These are phyloP conservation scores for Osmerus mordax DNA, from an alignment of 2,113 vertebrate species.

Conservation along the genomic window DNA sequence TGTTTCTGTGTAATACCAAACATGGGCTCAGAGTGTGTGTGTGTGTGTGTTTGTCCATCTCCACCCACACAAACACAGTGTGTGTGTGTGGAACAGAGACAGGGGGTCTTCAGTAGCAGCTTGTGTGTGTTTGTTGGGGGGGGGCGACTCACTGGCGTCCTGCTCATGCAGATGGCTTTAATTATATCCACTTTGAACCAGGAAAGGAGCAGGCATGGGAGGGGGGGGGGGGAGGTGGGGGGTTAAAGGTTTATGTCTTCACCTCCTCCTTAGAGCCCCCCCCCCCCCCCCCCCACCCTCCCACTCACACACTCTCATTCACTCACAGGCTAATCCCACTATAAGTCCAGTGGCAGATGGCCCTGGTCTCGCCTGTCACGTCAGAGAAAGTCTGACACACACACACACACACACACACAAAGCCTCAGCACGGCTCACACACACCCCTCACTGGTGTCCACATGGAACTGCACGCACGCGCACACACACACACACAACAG, in stretches of 20 bases:
- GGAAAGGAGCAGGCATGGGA: conserved; percentile 32
- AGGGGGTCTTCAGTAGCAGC: conserved; percentile 1
- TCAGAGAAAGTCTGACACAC: conserved; percentile 52
- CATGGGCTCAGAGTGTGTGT: conserved; percentile 1
- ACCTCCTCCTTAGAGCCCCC: neutral
- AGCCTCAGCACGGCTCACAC: conserved; percentile 4
- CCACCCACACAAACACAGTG: conserved; percentile 11
- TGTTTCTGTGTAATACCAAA: neutral
- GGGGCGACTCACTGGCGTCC: conserved; percentile 36
- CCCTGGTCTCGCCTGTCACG: conserved; percentile 55
- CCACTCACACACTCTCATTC: conserved; percentile 29
- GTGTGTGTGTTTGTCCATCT: conserved; percentile 37
- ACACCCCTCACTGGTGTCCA: neutral
- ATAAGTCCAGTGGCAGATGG: conserved; percentile 72
- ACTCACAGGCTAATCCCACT: conserved; percentile 53
- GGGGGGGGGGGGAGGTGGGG: conserved; percentile 21
- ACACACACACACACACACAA: conserved; percentile 2
- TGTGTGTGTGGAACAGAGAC: neutral
- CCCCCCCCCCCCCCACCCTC: conserved; percentile 7
- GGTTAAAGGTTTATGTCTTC: conserved; percentile 63
- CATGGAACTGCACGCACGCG: conserved; percentile 26
- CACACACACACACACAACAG: conserved; percentile 31
- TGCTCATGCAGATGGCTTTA: conserved; percentile 64
- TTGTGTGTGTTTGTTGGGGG: conserved; percentile 24
- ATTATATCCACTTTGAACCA: conserved; percentile 61